A percentile compares a stretch with the other conserved stretches of the same genome.
Evolutionary conservation across 2,113 vertebrate genomes (phyloP).

Genomic region (Urocynchramus pylzowi): DNA sequence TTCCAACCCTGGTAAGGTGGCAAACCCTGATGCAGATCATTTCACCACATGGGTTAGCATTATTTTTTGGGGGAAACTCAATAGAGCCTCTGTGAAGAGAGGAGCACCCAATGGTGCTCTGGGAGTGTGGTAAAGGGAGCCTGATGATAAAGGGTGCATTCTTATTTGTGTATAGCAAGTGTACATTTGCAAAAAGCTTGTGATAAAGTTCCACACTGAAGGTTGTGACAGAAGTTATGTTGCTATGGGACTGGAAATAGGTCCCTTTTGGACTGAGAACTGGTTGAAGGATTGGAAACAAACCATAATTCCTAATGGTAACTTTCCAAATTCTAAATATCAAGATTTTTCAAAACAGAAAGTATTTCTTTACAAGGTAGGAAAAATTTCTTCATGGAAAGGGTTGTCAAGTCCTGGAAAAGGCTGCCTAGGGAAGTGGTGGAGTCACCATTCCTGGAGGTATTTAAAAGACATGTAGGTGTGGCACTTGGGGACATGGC

Average conservation of each 20-base stretch:
- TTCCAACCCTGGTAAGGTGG: not conserved
- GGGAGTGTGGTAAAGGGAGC: not conserved
- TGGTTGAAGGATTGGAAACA: not conserved
- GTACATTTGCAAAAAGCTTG: not conserved
- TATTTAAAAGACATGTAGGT: not conserved
- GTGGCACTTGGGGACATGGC: not conserved
- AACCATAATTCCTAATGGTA: not conserved
- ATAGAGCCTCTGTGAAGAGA: not conserved
- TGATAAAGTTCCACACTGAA: not conserved
- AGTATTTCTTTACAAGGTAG: not conserved
- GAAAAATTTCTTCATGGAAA: not conserved
- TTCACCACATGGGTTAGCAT: not conserved
- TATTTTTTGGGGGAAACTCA: not conserved
- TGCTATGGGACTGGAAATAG: not conserved
- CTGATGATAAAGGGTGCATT: not conserved
- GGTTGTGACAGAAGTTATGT: not conserved
- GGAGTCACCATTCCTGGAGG: not conserved
- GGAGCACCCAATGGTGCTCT: not conserved
- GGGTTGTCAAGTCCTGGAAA: not conserved
- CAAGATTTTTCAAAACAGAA: not conserved
- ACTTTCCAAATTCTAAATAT: not conserved
- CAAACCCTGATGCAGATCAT: accelerated
- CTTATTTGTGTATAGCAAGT: not conserved
- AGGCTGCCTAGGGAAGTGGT: not conserved
- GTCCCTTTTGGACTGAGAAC: not conserved